These are phyloP conservation scores for Spodoptera littoralis DNA, from an alignment of 2,888 invertebrate species.

Conservation along the genomic window DNA sequence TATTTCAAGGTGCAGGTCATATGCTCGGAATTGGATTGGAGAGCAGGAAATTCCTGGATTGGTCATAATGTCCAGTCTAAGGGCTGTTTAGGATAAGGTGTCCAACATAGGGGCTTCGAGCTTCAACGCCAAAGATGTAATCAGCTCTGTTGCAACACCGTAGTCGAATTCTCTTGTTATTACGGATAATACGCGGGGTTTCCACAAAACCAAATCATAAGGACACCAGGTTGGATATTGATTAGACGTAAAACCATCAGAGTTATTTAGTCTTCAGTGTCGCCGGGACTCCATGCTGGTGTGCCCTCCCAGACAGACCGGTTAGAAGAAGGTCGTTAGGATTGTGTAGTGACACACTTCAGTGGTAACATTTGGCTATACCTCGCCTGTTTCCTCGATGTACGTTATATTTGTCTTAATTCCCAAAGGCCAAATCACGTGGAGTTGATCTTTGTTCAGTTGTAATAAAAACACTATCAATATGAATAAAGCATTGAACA, in stretches of 20 bases:
- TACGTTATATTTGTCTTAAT: conserved; percentile 98
- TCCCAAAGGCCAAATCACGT: conserved; percentile 98
- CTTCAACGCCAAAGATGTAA: conserved; percentile 29
- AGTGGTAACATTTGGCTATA: conserved; percentile 88
- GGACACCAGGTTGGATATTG: conserved; percentile 69
- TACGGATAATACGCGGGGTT: conserved; percentile 41
- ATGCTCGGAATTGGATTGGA: conserved; percentile 39
- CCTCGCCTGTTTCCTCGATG: conserved; percentile 97
- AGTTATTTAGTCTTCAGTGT: conserved; percentile 80
- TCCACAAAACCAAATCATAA: conserved; percentile 57
- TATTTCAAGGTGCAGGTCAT: conserved; percentile 9
- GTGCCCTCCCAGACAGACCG: conserved; percentile 87
- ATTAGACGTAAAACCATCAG: conserved; percentile 78
- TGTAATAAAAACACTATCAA: conserved; percentile 99
- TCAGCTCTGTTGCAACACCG: conserved; percentile 34
- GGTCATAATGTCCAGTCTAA: conserved; percentile 41
- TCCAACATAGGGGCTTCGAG: conserved; percentile 26
- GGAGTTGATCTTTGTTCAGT: conserved; percentile 99
- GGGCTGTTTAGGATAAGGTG: conserved; percentile 21
- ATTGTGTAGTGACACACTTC: conserved; percentile 85
- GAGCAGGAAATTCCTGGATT: conserved; percentile 39
- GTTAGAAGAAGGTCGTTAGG: conserved; percentile 88
- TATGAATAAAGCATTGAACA: conserved; percentile 99
- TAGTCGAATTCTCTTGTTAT: conserved; percentile 48
- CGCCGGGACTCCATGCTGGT: conserved; percentile 84